Base-by-base conservation (phyloP, 1,140 invertebrate genomes). In the Conopomorpha cramerella region DNA sequence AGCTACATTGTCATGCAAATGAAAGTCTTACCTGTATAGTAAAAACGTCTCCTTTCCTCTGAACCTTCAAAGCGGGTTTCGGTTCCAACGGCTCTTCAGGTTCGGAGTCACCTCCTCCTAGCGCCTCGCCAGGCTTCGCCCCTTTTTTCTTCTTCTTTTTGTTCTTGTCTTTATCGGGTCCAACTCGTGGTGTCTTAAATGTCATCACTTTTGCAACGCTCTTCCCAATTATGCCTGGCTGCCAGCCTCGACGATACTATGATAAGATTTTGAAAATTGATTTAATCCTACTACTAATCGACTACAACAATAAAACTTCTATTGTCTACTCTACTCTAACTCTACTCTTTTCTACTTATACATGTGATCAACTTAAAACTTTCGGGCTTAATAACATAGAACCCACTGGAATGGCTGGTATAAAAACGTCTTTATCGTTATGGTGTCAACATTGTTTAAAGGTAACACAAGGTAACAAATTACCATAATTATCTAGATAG, bases 21-120 rank as follows among this genome's bases (percentile, higher is more conserved):
- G n/a, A 7, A 18, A 8, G 36, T 34, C 43, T 42, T 43, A 83
- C 77, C 36, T 79, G 80, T 29, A 84, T 78, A 28, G 70, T 80
- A 47, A 81, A 81, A 2, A 67, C 52, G 15, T 81, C 80, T 26
- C 81, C 77, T 45, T 81, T 79, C 39, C 81, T 81, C 38, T 82
- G 77, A 1, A 84, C 73, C 38, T 78, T 77, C 2, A 83, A 45
- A 0, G 81, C 72, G 3, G 81, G 78, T 41, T 79, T 81, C 0
- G 78, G 77, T 23, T 70, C 51, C 4, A 77, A 35, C 8, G 66
- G 52, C 27, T 76, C 67, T 0, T 79, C 72, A 3, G 63, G 55
- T 43, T 65, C 70, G n/a, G 59, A 67, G 28, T 65, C 64, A 1
- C 60, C 65, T 16, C 59, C 61, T 1, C 64, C 53, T n/a, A n/a